Evolutionary conservation across 2,113 vertebrate genomes (phyloP), one percentile per base, ranked within the genome.

Genomic region (Fukomys damarensis): DNA sequence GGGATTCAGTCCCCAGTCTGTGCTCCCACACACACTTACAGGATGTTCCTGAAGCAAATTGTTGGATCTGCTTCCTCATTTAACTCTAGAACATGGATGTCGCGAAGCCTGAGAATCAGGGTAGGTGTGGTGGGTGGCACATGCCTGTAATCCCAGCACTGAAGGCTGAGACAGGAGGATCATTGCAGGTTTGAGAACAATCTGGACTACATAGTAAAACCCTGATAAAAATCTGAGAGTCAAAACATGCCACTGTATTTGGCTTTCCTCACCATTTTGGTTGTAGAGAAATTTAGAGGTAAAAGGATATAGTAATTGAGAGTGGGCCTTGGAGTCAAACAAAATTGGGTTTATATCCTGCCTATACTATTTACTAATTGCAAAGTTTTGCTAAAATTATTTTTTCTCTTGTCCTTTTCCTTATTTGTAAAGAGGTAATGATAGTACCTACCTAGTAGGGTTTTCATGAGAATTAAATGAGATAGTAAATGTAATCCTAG

Each of bases 381-480:
- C 58, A 59, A 89, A 28, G 82, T 86, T 93, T 96, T 65, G 41
- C 16, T 85, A 79, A 86, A 58, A 94, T 92, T 82, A 85, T 59
- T 85, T 95, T 26, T 3, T 83, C 32, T 82, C 14, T 84, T 95
- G 61, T 86, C 77, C 12, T 91, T 96, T 95, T 96, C 56, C 14
- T 70, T 41, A 43, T 89, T 43, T 80, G 35, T 86, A 43, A 95
- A 81, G 32, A 74, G 22, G 19, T 93, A 68, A 83, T 38, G 24
- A 81, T 81, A 41, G 16, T 77, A 43, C 46, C 82, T 96, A 56
- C 35, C 56, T 74, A 56, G 6, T 72, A 61, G 49, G 43, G 43
- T 63, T 76, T 74, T 61, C 43, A 4, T 86, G 89, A 89, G 68
- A 91, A 86, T 96, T 86, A 93, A 90, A 56, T 95, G 83, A 93